Evolutionary conservation across 2,888 invertebrate genomes (phyloP).

Genomic region (Trissolcus brochymenae): DNA sequence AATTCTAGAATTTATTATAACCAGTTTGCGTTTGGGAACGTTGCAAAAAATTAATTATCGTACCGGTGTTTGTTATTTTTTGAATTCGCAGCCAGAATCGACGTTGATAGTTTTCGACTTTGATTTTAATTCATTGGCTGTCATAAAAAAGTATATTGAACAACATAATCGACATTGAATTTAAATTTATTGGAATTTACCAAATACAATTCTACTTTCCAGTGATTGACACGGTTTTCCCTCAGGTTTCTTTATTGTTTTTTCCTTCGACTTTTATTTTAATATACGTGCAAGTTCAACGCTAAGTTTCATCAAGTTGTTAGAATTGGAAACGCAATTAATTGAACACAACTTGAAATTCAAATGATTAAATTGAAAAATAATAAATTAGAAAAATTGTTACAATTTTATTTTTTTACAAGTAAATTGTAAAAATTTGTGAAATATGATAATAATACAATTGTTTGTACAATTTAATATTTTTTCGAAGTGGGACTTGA

Average conservation of each 20-base stretch:
- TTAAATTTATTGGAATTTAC: slow-evolving; percentile 1
- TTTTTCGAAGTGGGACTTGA: too few relatives aligned
- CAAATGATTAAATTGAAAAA: too few relatives aligned
- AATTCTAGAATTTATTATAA: too few relatives aligned
- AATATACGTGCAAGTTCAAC: background rate
- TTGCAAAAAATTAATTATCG: too few relatives aligned
- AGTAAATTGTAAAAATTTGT: too few relatives aligned
- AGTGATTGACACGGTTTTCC: slow-evolving; percentile 5
- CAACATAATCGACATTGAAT: slow-evolving; percentile 4
- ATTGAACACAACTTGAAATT: background rate
- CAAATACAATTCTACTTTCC: slow-evolving; percentile 5
- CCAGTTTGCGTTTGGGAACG: too few relatives aligned
- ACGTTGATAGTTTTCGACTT: background rate
- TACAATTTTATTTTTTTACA: too few relatives aligned
- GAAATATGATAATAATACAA: too few relatives aligned
- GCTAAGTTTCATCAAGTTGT: too few relatives aligned
- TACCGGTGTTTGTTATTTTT: background rate
- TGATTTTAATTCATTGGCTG: slow-evolving; percentile 1
- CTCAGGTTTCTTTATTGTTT: slow-evolving; percentile 1
- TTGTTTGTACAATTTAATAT: too few relatives aligned
- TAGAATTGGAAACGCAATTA: too few relatives aligned
- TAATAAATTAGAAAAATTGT: too few relatives aligned
- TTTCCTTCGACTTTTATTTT: background rate
- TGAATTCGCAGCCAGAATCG: background rate
- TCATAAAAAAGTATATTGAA: slow-evolving; percentile 6